Evolutionary conservation across 2,888 invertebrate genomes (phyloP).

Genomic region (Chloroclysta siterata): DNA sequence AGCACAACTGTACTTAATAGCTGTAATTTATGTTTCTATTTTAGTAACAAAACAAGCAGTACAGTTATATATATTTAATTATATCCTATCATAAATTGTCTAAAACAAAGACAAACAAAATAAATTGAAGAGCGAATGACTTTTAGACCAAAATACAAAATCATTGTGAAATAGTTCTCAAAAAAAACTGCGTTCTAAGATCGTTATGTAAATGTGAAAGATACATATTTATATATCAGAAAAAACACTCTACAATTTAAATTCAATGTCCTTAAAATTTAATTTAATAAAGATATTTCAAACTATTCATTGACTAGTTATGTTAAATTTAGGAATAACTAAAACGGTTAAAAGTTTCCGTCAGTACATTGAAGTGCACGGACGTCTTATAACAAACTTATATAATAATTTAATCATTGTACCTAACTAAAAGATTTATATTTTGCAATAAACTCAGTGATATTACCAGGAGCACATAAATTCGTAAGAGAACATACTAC

Average conservation of each 20-base stretch:
- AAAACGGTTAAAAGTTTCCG: background rate
- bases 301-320: background rate
- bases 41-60: too few species aligned
- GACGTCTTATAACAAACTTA: background rate
- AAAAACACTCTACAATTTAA: background rate
- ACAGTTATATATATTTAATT: too few species aligned
- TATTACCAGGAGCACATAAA: constrained; percentile 29
- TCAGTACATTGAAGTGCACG: background rate
- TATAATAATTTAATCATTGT: background rate
- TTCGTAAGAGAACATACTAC: constrained; percentile 11
- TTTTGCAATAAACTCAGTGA: constrained; percentile 32
- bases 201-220: constrained; percentile 7
- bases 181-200: background rate
- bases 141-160: background rate
- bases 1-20: too few species aligned
- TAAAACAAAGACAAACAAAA: too few species aligned
- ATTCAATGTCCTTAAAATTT: background rate
- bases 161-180: background rate
- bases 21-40: too few species aligned
- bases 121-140: too few species aligned
- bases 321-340: background rate
- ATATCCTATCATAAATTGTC: too few species aligned
- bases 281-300: background rate
- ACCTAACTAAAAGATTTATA: constrained; percentile 8
- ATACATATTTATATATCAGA: background rate